These are phyloP conservation scores for Lamellibrachia satsuma DNA, from an alignment of 2,888 invertebrate genomes.

Conservation along the genomic window DNA sequence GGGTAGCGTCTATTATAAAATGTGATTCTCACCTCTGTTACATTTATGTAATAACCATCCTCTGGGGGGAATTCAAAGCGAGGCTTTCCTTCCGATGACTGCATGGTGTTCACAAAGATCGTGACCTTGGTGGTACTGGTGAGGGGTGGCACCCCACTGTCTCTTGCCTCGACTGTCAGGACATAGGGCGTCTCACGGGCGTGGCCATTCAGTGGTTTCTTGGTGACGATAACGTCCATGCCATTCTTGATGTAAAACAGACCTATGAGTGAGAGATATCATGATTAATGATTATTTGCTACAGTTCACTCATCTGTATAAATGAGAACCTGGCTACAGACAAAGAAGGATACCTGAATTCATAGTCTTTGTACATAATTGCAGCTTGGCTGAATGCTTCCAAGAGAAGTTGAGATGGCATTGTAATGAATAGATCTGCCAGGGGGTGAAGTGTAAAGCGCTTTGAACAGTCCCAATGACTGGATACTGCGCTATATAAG, in stretches of 20 bases:
- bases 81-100: neutral
- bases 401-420: too few species aligned
- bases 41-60: neutral
- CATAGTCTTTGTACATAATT: too few species aligned
- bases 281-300: too few species aligned
- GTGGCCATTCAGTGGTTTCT: neutral
- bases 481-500: too few species aligned
- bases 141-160: constrained; percentile 29
- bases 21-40: neutral
- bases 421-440: too few species aligned
- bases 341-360: too few species aligned
- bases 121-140: constrained; percentile 13
- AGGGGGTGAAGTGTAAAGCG: too few species aligned
- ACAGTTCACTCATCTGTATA: too few species aligned
- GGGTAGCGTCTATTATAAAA: neutral
- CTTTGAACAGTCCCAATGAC: too few species aligned
- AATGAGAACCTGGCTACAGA: too few species aligned
- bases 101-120: constrained; percentile 23
- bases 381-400: too few species aligned
- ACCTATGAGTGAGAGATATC: neutral
- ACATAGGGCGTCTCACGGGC: neutral
- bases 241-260: constrained; percentile 19
- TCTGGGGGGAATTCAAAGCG: neutral
- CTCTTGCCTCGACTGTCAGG: constrained; percentile 26
- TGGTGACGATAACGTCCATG: constrained; percentile 18